These are phyloP conservation scores for Cheilosia impressa DNA, from an alignment of 2,888 invertebrate species.

Conservation along the genomic window DNA sequence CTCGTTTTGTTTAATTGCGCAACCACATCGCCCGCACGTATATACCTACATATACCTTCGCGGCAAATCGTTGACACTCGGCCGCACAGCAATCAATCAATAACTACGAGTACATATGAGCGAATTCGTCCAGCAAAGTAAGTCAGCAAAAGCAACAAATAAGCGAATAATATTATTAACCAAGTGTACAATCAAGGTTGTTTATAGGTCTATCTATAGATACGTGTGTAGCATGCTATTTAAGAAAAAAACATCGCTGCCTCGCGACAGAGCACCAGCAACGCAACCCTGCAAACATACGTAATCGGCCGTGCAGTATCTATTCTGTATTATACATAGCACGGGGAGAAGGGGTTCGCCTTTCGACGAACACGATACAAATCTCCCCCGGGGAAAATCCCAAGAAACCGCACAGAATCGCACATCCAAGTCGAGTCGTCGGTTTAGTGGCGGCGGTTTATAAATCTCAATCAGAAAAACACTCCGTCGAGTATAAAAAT, in stretches of 20 bases:
- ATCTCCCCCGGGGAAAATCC: slow-evolving; percentile 9
- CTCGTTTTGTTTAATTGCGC: slow-evolving; percentile 65
- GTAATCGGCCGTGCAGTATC: slow-evolving; percentile 28
- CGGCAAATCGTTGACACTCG: neutral
- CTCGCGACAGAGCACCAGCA: slow-evolving; percentile 4
- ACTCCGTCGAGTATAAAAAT: slow-evolving; percentile 24
- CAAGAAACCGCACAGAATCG: neutral
- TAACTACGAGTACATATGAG: neutral
- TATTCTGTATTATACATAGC: neutral
- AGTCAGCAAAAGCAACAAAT: slow-evolving; percentile 15
- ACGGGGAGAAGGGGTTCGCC: neutral
- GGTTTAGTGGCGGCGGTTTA: slow-evolving; percentile 9
- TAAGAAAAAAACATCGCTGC: slow-evolving; percentile 13
- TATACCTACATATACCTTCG: neutral
- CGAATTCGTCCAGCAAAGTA: slow-evolving; percentile 3
- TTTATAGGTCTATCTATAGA: slow-evolving; percentile 36
- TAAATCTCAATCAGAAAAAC: slow-evolving; percentile 34
- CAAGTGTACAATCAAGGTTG: slow-evolving; percentile 56
- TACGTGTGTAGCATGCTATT: slow-evolving; percentile 11
- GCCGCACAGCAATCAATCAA: slow-evolving; percentile 35
- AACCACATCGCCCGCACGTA: slow-evolving; percentile 31
- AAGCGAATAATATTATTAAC: slow-evolving; percentile 21
- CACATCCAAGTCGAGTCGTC: slow-evolving; percentile 10
- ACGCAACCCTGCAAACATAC: slow-evolving; percentile 31
- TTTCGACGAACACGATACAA: neutral